A percentile compares a stretch with the other conserved stretches of the same genome.
These are phyloP conservation scores for Punctoribates punctum DNA, from an alignment of 2,888 invertebrate genomes.

Conservation along the genomic window DNA sequence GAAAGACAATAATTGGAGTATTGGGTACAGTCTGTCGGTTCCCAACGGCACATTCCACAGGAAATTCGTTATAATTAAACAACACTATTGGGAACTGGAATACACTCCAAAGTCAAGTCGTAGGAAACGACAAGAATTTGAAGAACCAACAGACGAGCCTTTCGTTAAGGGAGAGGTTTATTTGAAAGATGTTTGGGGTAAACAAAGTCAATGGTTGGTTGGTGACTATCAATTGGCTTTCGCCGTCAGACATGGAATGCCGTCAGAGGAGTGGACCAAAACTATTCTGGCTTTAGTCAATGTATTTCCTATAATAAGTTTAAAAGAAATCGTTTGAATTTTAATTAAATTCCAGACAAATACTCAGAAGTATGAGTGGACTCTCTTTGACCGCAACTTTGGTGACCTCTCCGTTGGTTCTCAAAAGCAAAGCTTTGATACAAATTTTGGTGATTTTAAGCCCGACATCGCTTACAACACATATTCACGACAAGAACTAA, in stretches of 20 bases:
- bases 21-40: not conserved
- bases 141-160: not conserved
- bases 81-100: conserved; percentile 3
- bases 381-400: not conserved
- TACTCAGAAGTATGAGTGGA: not conserved
- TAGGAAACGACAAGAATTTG: not conserved
- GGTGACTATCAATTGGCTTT: not conserved
- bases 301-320: not conserved
- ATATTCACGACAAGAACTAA: not conserved
- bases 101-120: not conserved
- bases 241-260: not conserved
- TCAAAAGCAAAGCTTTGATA: not conserved
- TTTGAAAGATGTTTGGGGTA: not conserved
- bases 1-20: not conserved
- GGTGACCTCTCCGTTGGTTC: not conserved
- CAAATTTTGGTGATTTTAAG: not conserved
- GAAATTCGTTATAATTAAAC: not conserved
- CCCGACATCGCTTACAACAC: not conserved
- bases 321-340: not conserved
- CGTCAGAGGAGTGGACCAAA: not conserved
- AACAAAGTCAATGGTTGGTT: not conserved
- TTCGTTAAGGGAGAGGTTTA: not conserved
- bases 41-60: not conserved
- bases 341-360: not conserved
- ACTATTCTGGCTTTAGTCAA: not conserved